These are phyloP conservation scores for Rattus norvegicus DNA, from an alignment of 2,113 vertebrate species.

Conservation along the genomic window GRCr8 NC_086021.1:169137001-169137500, in stretches of 20 bases:
- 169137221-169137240: background rate
- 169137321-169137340: background rate
- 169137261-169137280: background rate
- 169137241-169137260: background rate
- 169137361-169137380: background rate
- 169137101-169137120: background rate
- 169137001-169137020: background rate
- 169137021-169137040: background rate
- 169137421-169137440: background rate
- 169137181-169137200: background rate
- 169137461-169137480: background rate
- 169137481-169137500: background rate
- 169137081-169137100: background rate
- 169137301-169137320: too few relatives aligned
- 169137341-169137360: background rate
- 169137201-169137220: background rate
- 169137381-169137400: background rate
- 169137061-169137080: background rate
- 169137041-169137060: background rate
- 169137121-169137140: background rate
- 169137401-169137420: background rate
- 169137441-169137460: background rate
- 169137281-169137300: background rate
- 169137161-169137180: background rate
- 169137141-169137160: background rate